Conservation (phyloP, 2,888 invertebrate genomes). For the Notodonta dromedarius region DNA sequence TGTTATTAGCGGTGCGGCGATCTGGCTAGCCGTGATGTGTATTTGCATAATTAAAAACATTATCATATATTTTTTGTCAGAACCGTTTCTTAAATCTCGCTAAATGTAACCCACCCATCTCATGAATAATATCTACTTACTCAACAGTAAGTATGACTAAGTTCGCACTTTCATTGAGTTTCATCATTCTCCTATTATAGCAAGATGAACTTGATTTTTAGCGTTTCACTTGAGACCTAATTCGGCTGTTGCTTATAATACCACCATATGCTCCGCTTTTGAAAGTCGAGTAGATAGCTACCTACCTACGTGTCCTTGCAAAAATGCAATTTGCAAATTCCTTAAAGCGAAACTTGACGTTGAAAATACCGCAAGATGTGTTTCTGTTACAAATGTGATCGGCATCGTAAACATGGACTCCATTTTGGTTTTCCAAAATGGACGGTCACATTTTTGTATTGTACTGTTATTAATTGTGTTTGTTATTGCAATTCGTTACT, state of each 20-base stretch:
- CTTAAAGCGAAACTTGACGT: not conserved
- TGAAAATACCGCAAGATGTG: not conserved
- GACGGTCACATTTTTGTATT: too few species aligned
- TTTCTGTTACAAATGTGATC: not conserved
- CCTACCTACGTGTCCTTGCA: not conserved
- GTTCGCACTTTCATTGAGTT: not conserved
- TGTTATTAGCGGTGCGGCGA: constrained; percentile 26
- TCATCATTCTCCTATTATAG: not conserved
- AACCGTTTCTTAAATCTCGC: constrained; percentile 8
- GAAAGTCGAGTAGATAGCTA: too few species aligned
- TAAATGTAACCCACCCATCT: not conserved
- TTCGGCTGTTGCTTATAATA: too few species aligned
- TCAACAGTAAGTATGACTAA: not conserved
- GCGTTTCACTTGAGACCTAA: too few species aligned
- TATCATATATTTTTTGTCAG: constrained; percentile 11
- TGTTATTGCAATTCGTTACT: too few species aligned
- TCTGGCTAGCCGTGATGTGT: constrained; percentile 25
- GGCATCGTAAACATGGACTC: not conserved
- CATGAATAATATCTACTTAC: not conserved
- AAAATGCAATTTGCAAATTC: not conserved
- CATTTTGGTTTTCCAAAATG: too few species aligned
- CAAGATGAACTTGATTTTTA: too few species aligned
- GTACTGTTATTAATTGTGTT: too few species aligned
- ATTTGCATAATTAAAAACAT: constrained; percentile 17
- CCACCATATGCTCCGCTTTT: too few species aligned